phyloP scores from a whole-genome alignment of 2,888 invertebrate species.

The Furcula furcula region DNA sequence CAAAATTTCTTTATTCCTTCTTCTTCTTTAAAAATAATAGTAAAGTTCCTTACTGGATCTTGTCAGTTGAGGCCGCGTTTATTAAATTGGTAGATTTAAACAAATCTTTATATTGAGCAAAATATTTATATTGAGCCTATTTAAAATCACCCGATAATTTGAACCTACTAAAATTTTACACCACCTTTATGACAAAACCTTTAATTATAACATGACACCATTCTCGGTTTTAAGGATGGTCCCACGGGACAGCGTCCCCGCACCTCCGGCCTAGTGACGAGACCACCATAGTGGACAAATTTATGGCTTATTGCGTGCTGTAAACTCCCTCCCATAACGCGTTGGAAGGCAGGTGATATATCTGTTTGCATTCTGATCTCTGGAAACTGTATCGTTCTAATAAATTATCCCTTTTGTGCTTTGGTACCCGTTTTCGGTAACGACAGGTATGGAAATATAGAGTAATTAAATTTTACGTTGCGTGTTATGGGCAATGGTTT shows the following conservation, averaged over 20 bases:
- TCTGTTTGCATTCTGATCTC: constrained; percentile 32
- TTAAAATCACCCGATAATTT: background rate
- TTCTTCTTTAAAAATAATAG: too few species aligned
- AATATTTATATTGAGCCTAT: too few species aligned
- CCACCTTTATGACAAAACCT: constrained; percentile 6
- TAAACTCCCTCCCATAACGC: constrained; percentile 24
- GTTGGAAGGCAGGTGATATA: constrained; percentile 7
- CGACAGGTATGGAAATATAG: constrained; percentile 14
- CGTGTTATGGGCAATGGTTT: background rate
- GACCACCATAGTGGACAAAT: constrained; percentile 22
- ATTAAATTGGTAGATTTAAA: too few species aligned
- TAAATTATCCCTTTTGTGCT: constrained; percentile 22
- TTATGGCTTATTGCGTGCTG: constrained; percentile 27
- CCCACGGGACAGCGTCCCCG: constrained; percentile 6
- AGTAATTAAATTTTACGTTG: constrained; percentile 9
- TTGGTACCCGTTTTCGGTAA: constrained; percentile 11
- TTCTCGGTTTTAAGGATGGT: background rate
- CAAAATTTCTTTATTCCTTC: too few species aligned
- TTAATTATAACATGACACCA: constrained; percentile 27
- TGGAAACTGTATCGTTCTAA: constrained; percentile 18
- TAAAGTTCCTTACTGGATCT: too few species aligned
- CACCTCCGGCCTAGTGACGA: constrained; percentile 22
- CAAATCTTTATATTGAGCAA: too few species aligned
- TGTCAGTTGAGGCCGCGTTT: too few species aligned
- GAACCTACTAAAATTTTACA: background rate